These are phyloP conservation scores for Patella pellucida DNA, from an alignment of 2,888 invertebrate genomes.

Conservation along the genomic window DNA sequence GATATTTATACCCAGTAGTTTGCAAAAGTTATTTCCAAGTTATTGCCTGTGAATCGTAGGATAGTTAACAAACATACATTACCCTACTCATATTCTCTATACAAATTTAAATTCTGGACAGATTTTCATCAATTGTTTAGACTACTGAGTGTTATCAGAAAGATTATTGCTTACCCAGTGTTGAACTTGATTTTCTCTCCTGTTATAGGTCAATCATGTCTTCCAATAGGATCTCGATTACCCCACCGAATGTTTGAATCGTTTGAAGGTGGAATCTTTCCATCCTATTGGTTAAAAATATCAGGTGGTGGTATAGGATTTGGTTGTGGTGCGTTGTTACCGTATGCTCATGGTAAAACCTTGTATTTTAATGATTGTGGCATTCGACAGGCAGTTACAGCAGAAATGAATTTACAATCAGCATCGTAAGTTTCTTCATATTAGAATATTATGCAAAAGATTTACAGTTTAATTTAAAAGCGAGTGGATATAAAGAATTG, in stretches of 20 bases:
- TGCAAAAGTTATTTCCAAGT: too few species aligned
- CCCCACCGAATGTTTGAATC: slow-evolving; percentile 61
- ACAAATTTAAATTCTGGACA: too few species aligned
- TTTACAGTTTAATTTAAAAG: too few species aligned
- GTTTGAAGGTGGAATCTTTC: slow-evolving; percentile 66
- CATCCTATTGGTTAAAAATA: slow-evolving; percentile 65
- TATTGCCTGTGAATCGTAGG: too few species aligned
- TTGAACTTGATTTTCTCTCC: too few species aligned
- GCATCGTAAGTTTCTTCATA: slow-evolving; percentile 60
- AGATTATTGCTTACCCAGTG: too few species aligned
- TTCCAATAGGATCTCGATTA: slow-evolving; percentile 42
- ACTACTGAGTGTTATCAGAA: too few species aligned
- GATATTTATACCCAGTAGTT: too few species aligned
- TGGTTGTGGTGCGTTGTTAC: slow-evolving; percentile 71
- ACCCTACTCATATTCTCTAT: too few species aligned
- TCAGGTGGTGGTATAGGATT: slow-evolving; percentile 68
- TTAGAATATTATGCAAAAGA: not conserved
- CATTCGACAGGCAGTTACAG: slow-evolving; percentile 67
- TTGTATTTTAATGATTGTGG: slow-evolving; percentile 72
- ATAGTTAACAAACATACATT: too few species aligned
- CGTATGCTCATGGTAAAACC: slow-evolving; percentile 70
- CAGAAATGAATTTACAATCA: slow-evolving; percentile 66
- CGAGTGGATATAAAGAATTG: too few species aligned
- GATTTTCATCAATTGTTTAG: too few species aligned
- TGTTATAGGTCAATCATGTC: slow-evolving; percentile 54